Conservation (phyloP, 1,140 invertebrate species). For the Drosophila carrolli region DNA sequence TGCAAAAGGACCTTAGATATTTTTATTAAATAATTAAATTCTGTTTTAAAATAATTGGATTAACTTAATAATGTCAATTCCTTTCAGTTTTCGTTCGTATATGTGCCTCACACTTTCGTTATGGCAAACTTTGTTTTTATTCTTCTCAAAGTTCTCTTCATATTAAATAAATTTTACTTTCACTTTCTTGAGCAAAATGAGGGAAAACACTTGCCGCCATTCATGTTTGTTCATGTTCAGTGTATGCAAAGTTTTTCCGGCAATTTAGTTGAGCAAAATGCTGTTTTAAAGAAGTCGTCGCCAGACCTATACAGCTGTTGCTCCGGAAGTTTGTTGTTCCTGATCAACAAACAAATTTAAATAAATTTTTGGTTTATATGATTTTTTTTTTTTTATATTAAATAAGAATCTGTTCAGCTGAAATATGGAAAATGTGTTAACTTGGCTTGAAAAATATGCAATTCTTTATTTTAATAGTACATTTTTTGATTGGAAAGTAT, state of each 20-base stretch:
- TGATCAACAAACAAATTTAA: constrained; percentile 28
- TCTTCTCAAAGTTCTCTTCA: constrained; percentile 25
- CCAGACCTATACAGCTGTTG: constrained; percentile 22
- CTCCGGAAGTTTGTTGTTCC: constrained; percentile 14
- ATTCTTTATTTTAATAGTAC: no score
- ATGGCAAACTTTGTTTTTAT: constrained; percentile 33
- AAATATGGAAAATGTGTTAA: no score
- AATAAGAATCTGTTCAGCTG: no score
- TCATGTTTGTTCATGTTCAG: constrained; percentile 48
- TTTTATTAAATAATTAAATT: no score
- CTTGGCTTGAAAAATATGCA: not conserved
- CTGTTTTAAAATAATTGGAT: no score
- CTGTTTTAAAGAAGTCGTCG: constrained; percentile 25
- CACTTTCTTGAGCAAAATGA: constrained; percentile 10
- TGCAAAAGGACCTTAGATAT: no score
- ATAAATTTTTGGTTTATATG: constrained; percentile 24
- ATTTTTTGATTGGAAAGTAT: no score
- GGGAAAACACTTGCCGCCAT: constrained; percentile 52
- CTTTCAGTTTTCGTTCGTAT: constrained; percentile 10
- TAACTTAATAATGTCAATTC: not conserved
- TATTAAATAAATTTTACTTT: constrained; percentile 55
- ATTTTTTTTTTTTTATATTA: no score
- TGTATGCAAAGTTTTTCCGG: constrained; percentile 63
- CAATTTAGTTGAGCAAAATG: constrained; percentile 62
- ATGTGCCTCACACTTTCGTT: constrained; percentile 7